Conservation (phyloP, 1,140 invertebrate species). For the Fopius arisanus region DNA sequence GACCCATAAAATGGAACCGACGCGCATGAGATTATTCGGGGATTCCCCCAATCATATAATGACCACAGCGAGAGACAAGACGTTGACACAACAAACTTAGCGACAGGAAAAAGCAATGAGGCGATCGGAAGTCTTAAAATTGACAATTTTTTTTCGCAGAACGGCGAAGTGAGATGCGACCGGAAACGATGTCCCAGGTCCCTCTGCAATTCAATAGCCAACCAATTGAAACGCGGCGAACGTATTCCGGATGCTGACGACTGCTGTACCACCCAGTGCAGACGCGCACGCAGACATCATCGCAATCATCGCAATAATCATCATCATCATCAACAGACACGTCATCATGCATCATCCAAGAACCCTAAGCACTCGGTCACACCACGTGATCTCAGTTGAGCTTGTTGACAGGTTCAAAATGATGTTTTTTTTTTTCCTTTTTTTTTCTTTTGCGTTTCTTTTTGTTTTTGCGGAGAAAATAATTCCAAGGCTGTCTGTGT, state of each 20-base stretch:
- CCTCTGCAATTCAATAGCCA: conserved; percentile 68
- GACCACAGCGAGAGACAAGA: too few species aligned
- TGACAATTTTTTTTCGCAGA: conserved; percentile 69
- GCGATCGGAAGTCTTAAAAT: too few species aligned
- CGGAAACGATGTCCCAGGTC: conserved; percentile 79
- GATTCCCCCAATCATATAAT: too few species aligned
- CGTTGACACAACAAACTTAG: too few species aligned
- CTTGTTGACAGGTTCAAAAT: background rate
- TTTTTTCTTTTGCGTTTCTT: background rate
- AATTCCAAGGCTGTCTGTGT: conserved; percentile 8
- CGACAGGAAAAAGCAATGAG: background rate
- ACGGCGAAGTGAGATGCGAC: conserved; percentile 79
- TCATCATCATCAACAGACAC: conserved; percentile 55
- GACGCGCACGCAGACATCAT: conserved; percentile 63
- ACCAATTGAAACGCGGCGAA: conserved; percentile 57
- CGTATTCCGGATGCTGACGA: conserved; percentile 61
- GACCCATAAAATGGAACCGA: too few species aligned
- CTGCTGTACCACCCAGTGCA: conserved; percentile 66
- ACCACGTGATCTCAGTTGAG: conserved; percentile 51
- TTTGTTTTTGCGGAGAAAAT: background rate
- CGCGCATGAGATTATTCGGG: too few species aligned
- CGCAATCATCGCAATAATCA: conserved; percentile 51
- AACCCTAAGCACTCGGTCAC: conserved; percentile 44
- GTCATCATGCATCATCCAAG: conserved; percentile 39
- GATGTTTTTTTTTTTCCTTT: background rate